phyloP scores from a whole-genome alignment of 1,140 invertebrate species.

The Chelonus insularis region DNA sequence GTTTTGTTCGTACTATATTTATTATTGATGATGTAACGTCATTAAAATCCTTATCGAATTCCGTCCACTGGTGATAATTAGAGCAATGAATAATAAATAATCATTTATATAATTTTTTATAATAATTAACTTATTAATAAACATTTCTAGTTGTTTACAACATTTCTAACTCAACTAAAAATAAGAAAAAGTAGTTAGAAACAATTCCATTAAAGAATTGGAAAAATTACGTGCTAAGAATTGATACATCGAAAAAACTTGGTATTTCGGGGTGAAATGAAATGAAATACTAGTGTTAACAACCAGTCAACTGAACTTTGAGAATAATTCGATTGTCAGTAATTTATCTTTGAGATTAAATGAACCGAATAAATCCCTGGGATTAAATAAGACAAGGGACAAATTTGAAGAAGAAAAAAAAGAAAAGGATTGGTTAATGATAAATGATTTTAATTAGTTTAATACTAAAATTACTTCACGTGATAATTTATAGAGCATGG shows the following conservation, averaged over 20 bases:
- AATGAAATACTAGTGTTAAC: background rate
- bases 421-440: too few relatives aligned
- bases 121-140: too few relatives aligned
- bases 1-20: too few relatives aligned
- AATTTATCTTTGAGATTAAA: constrained; percentile 16
- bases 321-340: constrained; percentile 8
- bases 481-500: too few relatives aligned
- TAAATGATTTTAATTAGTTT: too few relatives aligned
- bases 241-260: too few relatives aligned
- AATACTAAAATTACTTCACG: too few relatives aligned
- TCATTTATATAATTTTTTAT: background rate
- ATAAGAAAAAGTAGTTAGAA: background rate
- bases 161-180: background rate
- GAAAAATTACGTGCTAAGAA: too few relatives aligned
- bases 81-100: background rate
- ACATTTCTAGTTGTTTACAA: too few relatives aligned
- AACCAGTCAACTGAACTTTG: background rate
- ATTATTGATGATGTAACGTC: background rate
- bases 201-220: too few relatives aligned
- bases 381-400: too few relatives aligned
- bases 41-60: constrained; percentile 13
- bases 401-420: too few relatives aligned
- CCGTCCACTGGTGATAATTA: constrained; percentile 2
- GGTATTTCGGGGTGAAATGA: background rate
- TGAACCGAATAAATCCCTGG: background rate